Evolutionary conservation across 2,113 vertebrate genomes (phyloP).

Genomic region (Sinosuthora webbiana): DNA sequence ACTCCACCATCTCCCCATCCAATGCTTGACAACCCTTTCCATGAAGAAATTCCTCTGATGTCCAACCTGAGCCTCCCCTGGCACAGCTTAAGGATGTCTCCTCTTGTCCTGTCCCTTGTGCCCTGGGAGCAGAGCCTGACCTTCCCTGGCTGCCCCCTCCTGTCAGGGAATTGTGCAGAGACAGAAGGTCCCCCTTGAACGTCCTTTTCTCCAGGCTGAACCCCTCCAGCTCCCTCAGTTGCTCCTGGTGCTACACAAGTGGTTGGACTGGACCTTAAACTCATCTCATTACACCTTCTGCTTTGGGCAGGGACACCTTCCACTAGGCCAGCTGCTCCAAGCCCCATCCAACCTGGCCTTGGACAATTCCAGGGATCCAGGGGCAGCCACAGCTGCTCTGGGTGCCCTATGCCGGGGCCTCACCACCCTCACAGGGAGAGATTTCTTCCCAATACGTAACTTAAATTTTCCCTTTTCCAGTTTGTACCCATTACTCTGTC

Average conservation of each 20-base stretch:
- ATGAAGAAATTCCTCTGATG: neutral
- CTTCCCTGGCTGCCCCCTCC: neutral
- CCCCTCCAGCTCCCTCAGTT: neutral
- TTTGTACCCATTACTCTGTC: neutral
- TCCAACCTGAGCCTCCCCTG: neutral
- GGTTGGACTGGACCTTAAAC: neutral
- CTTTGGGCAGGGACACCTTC: neutral
- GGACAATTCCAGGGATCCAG: neutral
- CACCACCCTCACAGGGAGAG: rapidly evolving
- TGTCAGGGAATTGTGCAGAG: neutral
- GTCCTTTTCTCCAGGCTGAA: neutral
- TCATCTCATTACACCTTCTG: neutral
- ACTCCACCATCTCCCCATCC: neutral
- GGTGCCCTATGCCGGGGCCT: neutral
- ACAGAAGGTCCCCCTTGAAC: neutral
- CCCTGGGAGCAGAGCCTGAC: neutral
- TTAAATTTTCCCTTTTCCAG: neutral
- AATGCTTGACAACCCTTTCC: neutral
- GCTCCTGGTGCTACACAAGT: neutral
- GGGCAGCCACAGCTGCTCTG: neutral
- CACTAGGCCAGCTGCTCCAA: rapidly evolving
- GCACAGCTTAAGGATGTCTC: neutral
- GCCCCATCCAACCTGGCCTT: rapidly evolving
- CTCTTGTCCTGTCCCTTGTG: neutral
- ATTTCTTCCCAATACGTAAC: neutral